A percentile compares a stretch with the other conserved stretches of the same genome.
Evolutionary conservation across 2,113 vertebrate species (phyloP).

Genomic region (Phaetusa simplex): DNA sequence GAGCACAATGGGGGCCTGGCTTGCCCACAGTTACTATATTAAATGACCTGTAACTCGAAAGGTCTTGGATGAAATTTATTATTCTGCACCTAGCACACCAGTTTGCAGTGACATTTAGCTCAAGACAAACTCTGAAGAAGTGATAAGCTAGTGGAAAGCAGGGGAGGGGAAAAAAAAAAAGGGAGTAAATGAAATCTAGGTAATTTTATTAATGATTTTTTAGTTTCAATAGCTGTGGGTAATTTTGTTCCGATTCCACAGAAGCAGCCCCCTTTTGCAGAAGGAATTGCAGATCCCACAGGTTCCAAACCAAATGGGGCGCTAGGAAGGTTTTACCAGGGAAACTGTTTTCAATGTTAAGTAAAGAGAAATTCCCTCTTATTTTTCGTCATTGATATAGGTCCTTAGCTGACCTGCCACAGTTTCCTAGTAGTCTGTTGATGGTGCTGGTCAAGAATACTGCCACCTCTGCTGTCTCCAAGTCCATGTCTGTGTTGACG

Average conservation of each 20-base stretch:
- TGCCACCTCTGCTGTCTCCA: not conserved
- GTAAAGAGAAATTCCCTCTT: not conserved
- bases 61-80: conserved; percentile 15
- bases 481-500: not conserved
- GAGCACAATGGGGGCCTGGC: not conserved
- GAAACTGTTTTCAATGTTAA: not conserved
- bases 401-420: not conserved
- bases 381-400: not conserved
- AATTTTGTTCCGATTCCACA: not conserved
- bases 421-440: not conserved
- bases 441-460: not conserved
- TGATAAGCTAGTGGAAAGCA: not conserved
- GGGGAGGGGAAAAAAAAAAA: not conserved
- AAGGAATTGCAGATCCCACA: not conserved
- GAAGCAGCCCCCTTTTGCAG: not conserved
- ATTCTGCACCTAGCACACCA: not conserved
- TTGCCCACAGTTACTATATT: conserved; percentile 5
- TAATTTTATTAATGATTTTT: not conserved
- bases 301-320: not conserved
- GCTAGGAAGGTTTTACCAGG: not conserved
- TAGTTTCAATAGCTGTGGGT: not conserved
- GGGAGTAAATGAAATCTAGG: not conserved
- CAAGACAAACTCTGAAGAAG: not conserved
- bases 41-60: conserved; percentile 30
- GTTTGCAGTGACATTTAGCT: conserved; percentile 3